Conservation (phyloP, 1,140 invertebrate species). For the Leptopilina clavipes region DNA sequence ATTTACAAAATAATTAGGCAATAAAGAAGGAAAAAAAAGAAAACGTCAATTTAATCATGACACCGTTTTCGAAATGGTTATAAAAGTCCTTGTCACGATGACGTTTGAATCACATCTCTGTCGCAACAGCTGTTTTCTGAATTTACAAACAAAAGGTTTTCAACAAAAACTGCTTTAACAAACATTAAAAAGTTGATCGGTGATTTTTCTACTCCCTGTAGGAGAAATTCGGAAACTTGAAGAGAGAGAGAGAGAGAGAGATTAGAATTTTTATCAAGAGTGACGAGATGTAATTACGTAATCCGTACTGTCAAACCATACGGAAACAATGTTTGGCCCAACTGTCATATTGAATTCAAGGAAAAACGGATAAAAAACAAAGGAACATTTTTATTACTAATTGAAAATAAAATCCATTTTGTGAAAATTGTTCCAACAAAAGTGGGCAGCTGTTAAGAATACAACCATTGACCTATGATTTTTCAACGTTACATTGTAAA, state of each 20-base stretch:
- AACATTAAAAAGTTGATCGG: neutral
- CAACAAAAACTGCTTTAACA: neutral
- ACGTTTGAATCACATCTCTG: neutral
- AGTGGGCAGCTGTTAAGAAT: neutral
- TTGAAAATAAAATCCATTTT: neutral
- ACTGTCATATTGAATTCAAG: neutral
- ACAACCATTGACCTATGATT: too few species aligned
- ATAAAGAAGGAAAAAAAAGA: too few species aligned
- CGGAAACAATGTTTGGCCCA: neutral
- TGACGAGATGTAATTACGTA: slow-evolving; percentile 14
- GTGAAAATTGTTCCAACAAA: neutral
- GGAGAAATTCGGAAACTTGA: neutral
- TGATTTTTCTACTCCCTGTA: neutral
- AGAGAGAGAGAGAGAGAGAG: neutral
- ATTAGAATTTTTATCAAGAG: neutral
- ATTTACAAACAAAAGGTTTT: slow-evolving; percentile 22
- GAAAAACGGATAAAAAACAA: neutral
- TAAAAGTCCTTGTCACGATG: slow-evolving; percentile 32
- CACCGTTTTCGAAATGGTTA: slow-evolving; percentile 27
- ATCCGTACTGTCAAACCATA: slow-evolving; percentile 23
- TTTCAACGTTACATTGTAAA: too few species aligned
- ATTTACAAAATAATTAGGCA: slow-evolving; percentile 15
- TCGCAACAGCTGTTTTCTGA: slow-evolving; percentile 19
- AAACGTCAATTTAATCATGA: slow-evolving; percentile 19
- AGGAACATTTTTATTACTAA: neutral